Percentiles rank a stretch among this genome's conserved stretches.
Conservation (phyloP, 2,888 invertebrate genomes). For the Aspidiotus destructor region DNA sequence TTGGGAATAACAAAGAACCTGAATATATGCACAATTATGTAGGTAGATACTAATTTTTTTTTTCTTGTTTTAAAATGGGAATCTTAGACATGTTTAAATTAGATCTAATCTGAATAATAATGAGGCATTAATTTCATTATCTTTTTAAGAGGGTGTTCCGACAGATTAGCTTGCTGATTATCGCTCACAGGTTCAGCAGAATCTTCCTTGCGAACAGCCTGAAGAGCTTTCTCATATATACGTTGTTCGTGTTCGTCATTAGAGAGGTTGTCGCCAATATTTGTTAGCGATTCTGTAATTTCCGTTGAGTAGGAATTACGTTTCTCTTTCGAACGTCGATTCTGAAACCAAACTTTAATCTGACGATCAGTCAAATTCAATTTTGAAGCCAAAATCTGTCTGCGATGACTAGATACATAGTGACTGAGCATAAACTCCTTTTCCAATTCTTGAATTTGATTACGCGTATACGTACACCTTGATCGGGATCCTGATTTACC, state of each 20-base stretch:
- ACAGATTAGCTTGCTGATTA: conserved; percentile 6
- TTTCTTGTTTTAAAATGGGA: too few relatives aligned
- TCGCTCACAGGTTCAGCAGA: conserved; percentile 9
- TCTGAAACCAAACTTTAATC: conserved; percentile 39
- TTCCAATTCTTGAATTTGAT: conserved; percentile 30
- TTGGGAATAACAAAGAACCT: too few relatives aligned
- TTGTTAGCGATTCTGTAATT: conserved; percentile 19
- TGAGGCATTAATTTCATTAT: conserved; percentile 30
- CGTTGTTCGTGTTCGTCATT: conserved; percentile 32
- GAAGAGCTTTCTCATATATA: conserved; percentile 28
- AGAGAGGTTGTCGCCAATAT: conserved; percentile 23
- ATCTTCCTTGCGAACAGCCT: conserved; percentile 24
- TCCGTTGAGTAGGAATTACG: conserved; percentile 34
- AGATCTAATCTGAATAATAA: conserved; percentile 27
- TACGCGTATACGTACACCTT: conserved; percentile 27
- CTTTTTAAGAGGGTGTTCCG: conserved; percentile 26
- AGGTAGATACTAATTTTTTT: too few relatives aligned
- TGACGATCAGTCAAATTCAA: conserved; percentile 31
- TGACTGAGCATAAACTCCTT: conserved; percentile 31
- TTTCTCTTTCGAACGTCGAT: conserved; percentile 39
- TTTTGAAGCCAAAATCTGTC: conserved; percentile 25
- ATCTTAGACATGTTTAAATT: too few relatives aligned
- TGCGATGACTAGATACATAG: conserved; percentile 31
- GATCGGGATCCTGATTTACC: conserved; percentile 26
- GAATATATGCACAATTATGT: too few relatives aligned